Base-by-base conservation (phyloP, 2,888 invertebrate species). In the Lochmaea crataegi region DNA sequence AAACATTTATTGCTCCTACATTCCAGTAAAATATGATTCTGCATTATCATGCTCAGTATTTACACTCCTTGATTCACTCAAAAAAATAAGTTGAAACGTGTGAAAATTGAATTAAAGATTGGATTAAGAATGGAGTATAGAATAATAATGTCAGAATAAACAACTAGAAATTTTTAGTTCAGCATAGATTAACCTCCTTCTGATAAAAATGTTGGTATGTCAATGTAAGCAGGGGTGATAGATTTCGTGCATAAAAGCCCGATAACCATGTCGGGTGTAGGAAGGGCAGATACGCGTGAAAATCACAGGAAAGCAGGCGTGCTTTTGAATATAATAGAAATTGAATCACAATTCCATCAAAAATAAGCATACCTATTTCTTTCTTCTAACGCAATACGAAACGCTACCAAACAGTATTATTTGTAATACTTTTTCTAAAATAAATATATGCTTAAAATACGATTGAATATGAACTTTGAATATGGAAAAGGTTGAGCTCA, bases 211-310 rank as follows among this genome's bases (percentile, higher is more conserved):
- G 14, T 58, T 26, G 32, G 22, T 10, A 58, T n/a, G 58, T 32
- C 58, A 58, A 32, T 58, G 58, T 58, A 48, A 18, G 16, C 65
- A 12, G 18, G 48, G 56, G 65, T 68, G 58, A 68, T 68, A 56
- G 68, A 72, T 72, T 72, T 32, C 16, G 58, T 72, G 68, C 68
- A 72, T 68, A 68, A 72, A 65, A 72, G 67, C 68, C 22, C 51
- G 72, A 72, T 72, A 72, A 64, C 68, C 51, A n/a, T 56, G 63
- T 63, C 41, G 41, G 51, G 48, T 53, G 66, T 51, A 42, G 56
- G 18, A n/a, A 32, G 32, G 42, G 53, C 18, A 64, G 41, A 66
- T 56, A 66, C n/a, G 61, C 51, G 60, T 66, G 57, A 61, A 64
- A 72, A 68, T 70, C 65, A 57, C 53, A 72, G 48, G 18, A 56